Evolutionary conservation across 2,888 invertebrate genomes (phyloP), one percentile per base, ranked within the genome.

Genomic region (Seira ritae): DNA sequence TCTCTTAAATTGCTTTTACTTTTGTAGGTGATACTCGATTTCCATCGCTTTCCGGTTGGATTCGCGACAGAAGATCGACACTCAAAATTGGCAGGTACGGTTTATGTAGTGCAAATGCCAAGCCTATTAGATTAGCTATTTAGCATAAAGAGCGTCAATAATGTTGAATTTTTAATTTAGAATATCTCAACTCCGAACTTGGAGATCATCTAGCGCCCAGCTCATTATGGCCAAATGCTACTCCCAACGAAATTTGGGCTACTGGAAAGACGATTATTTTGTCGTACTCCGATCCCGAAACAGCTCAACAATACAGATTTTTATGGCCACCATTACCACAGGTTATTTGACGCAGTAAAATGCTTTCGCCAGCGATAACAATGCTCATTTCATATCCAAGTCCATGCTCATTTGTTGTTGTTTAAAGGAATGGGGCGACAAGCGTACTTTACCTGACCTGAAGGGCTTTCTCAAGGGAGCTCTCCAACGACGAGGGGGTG

Each of bases 11-110:
- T 42, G 42, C 42, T 42, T 42, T 42, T 42, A 42, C 42, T 8
- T 42, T 42, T 42, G 4, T 86, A 86, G 86, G 84, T 96, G 10
- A 93, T 97, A 84, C 91, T 97, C 70, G 96, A 97, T 89, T 95
- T 97, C 67, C 96, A 96, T 89, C 94, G 95, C 84, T 96, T 96
- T 90, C 96, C 96, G 0, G 91, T 94, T 19, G 94, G 94, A 1
- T 94, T 94, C 69, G 85, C 87, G 92, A 80, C 46, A 90, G 91
- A 0, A 92, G 92, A 90, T 15, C 92, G 93, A 1, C 94, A 94
- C 89, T 90, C 90, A 8, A 92, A 92, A 15, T 90, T 94, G 0
- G 90, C 93, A 71, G 85, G 85, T 85, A 10, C 19, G 20, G 37
- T 19, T 4, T n/a, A 69, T 4, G n/a, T n/a, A n/a, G n/a, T n/a